Base-by-base conservation (phyloP, 2,113 vertebrate genomes). In the Recurvirostra avosetta region DNA sequence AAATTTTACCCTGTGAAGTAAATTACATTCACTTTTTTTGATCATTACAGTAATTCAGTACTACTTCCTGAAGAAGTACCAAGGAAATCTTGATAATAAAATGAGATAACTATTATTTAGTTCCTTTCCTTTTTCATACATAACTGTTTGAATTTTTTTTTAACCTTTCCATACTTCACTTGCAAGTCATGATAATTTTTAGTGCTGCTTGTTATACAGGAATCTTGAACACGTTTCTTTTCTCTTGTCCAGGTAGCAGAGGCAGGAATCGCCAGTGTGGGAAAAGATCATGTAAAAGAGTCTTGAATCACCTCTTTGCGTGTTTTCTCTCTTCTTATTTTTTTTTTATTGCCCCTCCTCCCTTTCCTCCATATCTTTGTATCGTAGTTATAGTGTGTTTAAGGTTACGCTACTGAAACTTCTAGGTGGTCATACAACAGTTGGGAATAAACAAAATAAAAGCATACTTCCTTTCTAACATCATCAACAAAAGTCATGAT, bases 381-480 rank as follows among this genome's bases (percentile, higher is more conserved):
- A 8, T 53, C 25, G 30, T 20, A n/a, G 26, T 78, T 78, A 17
- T 41, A 34, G 55, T 53, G 16, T 29, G 12, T 27, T 91, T 65
- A 59, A 1, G 4, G 2, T 78, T 43, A 18, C 0, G 3, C 20
- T 59, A n/a, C 15, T 5, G 62, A 81, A 77, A 65, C 30, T 73
- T 90, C 3, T 12, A 32, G 15, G 27, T 29, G 19, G 61, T 52
- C 40, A 55, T 86, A 81, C 92, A 91, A 23, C 0, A 0, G 5
- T 13, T 67, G 23, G 19, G 14, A 86, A 36, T 86, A 13, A 55
- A 50, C 90, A 68, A 34, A 38, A 25, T 2, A 6, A 41, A 43
- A 49, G 4, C 4, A 6, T 36, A 25, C 12, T 88, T 80, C 14
- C n/a, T 72, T 81, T 61, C 5, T n/a, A 21, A 19, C 0, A 0